Base-by-base conservation (phyloP, 1,140 invertebrate genomes). In the Brachionus calyciflorus region DNA sequence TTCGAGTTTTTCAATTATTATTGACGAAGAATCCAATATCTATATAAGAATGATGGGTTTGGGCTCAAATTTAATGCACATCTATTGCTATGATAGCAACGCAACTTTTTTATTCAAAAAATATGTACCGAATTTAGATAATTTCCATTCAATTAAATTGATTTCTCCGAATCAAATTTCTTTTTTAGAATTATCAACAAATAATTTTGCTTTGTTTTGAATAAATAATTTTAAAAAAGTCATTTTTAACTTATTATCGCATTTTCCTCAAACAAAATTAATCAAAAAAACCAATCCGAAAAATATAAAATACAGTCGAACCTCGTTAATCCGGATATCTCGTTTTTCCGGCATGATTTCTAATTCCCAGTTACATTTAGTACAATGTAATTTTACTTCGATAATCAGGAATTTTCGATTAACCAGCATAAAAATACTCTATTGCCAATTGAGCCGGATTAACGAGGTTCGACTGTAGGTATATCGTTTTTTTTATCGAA, bases 71-170 rank as follows among this genome's bases (percentile, higher is more conserved):
- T 12, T 24, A 44, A 65, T 65, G 37, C 44, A 65, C 17, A 14
- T 65, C 14, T 65, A 44, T 65, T 65, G 60, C 26, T 65, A 24
- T 65, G 60, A 65, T 44, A 19, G 24, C 12, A 46, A 65, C 26
- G 60, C 37, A 7, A 44, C 21, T 26, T 65, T 44, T 41, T 65
- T 65, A 26, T 65, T 65, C 2, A 65, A 65, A 65, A 65, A 41
- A 26, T 44, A 19, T 65, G 7, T 65, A 26, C 17, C 37, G 3
- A 65, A 65, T 41, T 44, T 65, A 41, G 60, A 65, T 10, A 24
- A 65, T 24, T 65, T 44, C 44, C 60, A 65, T 44, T 44, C 33
- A 46, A 44, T 65, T 46, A 65, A 41, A 44, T 21, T 65, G 3
- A 65, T 65, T 44, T 44, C 12, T 44, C 19, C 17, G 5, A 65